Percentiles rank a stretch among this genome's conserved stretches.
Evolutionary conservation across 1,140 invertebrate species (phyloP).

Genomic region (Sminthurides bifidus): DNA sequence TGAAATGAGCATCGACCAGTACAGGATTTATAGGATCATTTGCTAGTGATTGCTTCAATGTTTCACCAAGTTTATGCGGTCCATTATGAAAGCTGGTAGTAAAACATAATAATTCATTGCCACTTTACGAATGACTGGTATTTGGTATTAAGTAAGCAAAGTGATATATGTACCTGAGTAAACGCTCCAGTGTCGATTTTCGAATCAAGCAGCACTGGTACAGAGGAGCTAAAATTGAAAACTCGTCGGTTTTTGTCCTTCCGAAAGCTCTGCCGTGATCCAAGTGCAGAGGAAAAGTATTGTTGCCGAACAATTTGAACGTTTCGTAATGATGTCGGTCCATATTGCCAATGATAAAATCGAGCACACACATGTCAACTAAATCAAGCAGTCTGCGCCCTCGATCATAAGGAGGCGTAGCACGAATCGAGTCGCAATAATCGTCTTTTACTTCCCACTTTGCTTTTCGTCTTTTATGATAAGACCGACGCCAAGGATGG

Average conservation of each 20-base stretch:
- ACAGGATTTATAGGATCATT: conserved; percentile 72
- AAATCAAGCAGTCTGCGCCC: conserved; percentile 81
- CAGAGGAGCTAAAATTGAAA: conserved; percentile 83
- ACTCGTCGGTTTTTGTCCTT: conserved; percentile 76
- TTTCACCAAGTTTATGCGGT: conserved; percentile 58
- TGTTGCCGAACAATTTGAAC: conserved; percentile 61
- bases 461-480: conserved; percentile 87
- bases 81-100: conserved; percentile 64
- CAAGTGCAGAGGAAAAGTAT: conserved; percentile 81
- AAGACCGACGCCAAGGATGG: conserved; percentile 91
- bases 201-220: conserved; percentile 81
- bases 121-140: not conserved
- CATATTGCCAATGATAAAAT: conserved; percentile 93
- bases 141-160: not conserved
- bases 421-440: conserved; percentile 80
- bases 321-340: conserved; percentile 96
- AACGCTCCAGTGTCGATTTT: conserved; percentile 56
- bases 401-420: conserved; percentile 77
- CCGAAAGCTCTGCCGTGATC: conserved; percentile 93
- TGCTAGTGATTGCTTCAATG: conserved; percentile 62
- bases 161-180: conserved; percentile 53
- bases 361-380: conserved; percentile 60
- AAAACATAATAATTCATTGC: conserved; percentile 6
- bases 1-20: conserved; percentile 75
- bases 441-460: conserved; percentile 90